These are phyloP conservation scores for Papilio protenor DNA, from an alignment of 2,888 invertebrate species.

Conservation along the genomic window DNA sequence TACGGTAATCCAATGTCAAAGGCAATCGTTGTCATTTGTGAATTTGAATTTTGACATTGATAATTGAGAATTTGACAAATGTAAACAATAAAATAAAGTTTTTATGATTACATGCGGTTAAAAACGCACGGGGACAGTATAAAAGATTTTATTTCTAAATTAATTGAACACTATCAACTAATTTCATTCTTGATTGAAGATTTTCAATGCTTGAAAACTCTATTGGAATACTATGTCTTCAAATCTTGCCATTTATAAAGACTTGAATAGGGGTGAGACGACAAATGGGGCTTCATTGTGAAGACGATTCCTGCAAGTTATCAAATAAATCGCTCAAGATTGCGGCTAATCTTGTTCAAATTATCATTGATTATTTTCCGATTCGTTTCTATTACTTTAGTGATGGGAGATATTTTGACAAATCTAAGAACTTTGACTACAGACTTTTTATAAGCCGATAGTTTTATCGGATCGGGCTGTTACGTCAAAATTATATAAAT, in stretches of 20 bases:
- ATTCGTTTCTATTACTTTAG: conserved; percentile 1
- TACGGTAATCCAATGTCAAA: too few relatives aligned
- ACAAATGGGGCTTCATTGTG: conserved; percentile 41
- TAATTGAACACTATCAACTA: neutral
- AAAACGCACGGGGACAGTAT: too few relatives aligned
- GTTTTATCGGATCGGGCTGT: too few relatives aligned
- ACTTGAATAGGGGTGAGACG: conserved; percentile 38
- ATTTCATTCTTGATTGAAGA: conserved; percentile 19
- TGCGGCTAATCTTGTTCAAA: conserved; percentile 23
- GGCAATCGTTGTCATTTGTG: too few relatives aligned
- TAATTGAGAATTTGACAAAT: too few relatives aligned
- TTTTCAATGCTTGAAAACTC: conserved; percentile 21
- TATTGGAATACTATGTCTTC: conserved; percentile 36
- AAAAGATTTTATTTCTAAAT: too few relatives aligned
- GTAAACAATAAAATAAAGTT: too few relatives aligned
- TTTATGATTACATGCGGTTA: too few relatives aligned
- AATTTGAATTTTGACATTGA: too few relatives aligned
- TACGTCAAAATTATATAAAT: too few relatives aligned
- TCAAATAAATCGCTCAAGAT: conserved; percentile 35
- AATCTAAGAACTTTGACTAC: neutral
- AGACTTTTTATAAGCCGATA: too few relatives aligned
- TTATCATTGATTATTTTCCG: conserved; percentile 10
- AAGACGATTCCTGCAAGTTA: conserved; percentile 33
- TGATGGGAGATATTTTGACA: neutral
- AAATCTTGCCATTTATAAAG: conserved; percentile 42